phyloP scores from a whole-genome alignment of 2,888 invertebrate species.

The Sarcophaga caerulescens region DNA sequence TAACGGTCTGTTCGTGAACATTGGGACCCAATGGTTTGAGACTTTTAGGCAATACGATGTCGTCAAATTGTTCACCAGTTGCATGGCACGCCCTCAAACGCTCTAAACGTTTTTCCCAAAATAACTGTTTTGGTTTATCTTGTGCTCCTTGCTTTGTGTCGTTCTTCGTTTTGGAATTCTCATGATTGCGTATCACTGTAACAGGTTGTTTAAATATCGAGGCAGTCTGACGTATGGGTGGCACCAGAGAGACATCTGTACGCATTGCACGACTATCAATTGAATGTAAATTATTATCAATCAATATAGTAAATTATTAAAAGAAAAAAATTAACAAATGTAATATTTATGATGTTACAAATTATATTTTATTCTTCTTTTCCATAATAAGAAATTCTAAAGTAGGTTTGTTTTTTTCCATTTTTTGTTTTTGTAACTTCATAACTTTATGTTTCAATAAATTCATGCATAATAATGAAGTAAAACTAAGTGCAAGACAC shows the following conservation, averaged over 20 bases:
- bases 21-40: conserved; percentile 92
- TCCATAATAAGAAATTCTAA: background rate
- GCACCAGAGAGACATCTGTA: conserved; percentile 94
- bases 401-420: background rate
- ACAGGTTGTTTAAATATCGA: conserved; percentile 99
- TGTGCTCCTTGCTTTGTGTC: conserved; percentile 96
- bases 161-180: conserved; percentile 93
- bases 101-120: conserved; percentile 89
- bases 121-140: conserved; percentile 94
- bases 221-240: conserved; percentile 98
- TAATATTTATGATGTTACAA: conserved; percentile 24
- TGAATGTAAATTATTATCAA: background rate
- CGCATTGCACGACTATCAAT: conserved; percentile 86
- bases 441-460: conserved; percentile 35
- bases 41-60: conserved; percentile 92
- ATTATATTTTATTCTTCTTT: background rate
- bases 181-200: conserved; percentile 95
- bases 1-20: conserved; percentile 92
- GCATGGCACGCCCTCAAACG: conserved; percentile 94
- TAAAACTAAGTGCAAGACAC: conserved; percentile 49
- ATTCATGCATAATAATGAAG: conserved; percentile 50
- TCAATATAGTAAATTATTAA: background rate
- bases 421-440: conserved; percentile 42
- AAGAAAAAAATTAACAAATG: conserved; percentile 17
- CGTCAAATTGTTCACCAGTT: conserved; percentile 90